These are phyloP conservation scores for Sphenopsis melanotis DNA, from an alignment of 2,797 vertebrate genomes.

Conservation along the genomic window DNA sequence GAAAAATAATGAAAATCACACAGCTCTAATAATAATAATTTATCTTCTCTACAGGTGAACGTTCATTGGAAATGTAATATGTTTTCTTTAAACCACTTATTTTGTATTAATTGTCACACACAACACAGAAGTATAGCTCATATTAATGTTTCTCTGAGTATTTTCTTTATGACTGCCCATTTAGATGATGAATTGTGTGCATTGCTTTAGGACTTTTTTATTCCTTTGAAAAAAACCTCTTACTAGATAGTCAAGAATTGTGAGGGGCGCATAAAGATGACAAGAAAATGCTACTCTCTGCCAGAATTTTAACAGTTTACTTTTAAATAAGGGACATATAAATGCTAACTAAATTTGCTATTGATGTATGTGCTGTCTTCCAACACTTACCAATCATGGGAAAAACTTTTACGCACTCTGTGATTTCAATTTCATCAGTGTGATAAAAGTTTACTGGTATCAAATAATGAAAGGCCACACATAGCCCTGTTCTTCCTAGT, in stretches of 20 bases:
- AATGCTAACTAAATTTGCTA: neutral
- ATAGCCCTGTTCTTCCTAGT: neutral
- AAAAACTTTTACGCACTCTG: neutral
- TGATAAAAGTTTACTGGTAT: neutral
- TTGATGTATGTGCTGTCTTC: neutral
- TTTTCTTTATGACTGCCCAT: neutral
- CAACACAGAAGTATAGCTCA: neutral
- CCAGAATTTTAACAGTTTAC: neutral
- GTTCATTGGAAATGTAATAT: neutral
- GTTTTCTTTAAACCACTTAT: neutral
- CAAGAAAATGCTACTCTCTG: neutral
- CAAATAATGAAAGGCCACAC: neutral
- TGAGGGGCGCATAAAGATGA: neutral
- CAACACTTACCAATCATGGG: neutral
- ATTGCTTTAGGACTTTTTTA: neutral
- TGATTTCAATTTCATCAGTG: neutral
- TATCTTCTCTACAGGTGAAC: neutral
- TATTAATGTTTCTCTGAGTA: neutral
- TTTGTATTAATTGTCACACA: neutral
- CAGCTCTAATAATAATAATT: neutral
- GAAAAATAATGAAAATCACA: neutral
- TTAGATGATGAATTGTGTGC: neutral
- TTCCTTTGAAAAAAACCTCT: neutral
- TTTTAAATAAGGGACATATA: neutral
- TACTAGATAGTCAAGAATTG: neutral